Base-by-base conservation (phyloP, 2,888 invertebrate genomes). In the Dichetophora obliterata region DNA sequence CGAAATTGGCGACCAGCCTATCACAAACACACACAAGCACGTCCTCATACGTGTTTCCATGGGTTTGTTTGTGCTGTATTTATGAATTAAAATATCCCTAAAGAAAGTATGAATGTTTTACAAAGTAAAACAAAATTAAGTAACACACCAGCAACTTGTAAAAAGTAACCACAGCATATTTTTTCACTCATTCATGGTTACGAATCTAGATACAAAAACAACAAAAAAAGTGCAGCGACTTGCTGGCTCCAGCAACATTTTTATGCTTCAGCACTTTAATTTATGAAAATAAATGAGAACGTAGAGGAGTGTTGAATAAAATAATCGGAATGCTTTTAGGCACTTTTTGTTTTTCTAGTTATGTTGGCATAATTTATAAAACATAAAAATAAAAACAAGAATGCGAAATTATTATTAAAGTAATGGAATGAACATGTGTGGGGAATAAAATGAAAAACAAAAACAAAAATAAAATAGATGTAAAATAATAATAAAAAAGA, bases 241-340 rank as follows among this genome's bases (percentile, higher is more conserved):
- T 59, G n/a, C n/a, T n/a, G 50, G 50, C 27, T 68, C 50, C 27
- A 50, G 27, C 8, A 68, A 50, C 31, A 48, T 59, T 72, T 50
- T 59, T 48, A 61, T 72, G 72, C 72, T 61, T 59, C 43, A 48
- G 72, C 59, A 72, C 72, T 72, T 72, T 61, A 59, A 61, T 72
- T 72, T 61, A 72, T 72, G 72, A 61, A 61, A 72, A 43, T 61
- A 72, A 72, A 72, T 72, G 72, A 8, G 14, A 43, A 37, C 9
- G 31, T 11, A 1, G 43, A 43, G 19, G 24, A 63, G 52, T 19
- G 48, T 16, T 50, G 50, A 50, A 43, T 68, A 24, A 22, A 43
- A 43, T 43, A 43, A 43, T 43, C 43, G 43, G 43, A 43, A 43
- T 43, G 43, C 43, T 43, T 43, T 43, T 43, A 43, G 43, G 43